phyloP scores from a whole-genome alignment of 2,888 invertebrate genomes.

The Meliscaeva auricollis region DNA sequence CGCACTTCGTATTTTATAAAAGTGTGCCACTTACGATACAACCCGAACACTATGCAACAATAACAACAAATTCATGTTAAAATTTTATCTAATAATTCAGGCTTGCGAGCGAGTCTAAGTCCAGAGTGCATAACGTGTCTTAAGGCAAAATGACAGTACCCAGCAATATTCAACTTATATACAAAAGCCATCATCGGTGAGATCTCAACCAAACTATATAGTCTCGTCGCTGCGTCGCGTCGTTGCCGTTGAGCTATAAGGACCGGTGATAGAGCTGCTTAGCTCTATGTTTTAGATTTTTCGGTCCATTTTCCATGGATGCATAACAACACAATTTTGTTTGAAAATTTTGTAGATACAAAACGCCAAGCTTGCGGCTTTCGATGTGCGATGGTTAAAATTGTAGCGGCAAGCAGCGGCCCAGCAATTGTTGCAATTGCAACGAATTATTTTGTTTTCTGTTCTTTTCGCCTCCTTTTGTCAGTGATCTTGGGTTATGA shows the following conservation, averaged over 20 bases:
- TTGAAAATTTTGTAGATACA: constrained; percentile 45
- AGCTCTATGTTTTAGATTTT: constrained; percentile 7
- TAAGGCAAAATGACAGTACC: constrained; percentile 68
- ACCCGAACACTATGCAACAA: not conserved
- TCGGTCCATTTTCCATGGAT: constrained; percentile 35
- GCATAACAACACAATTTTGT: constrained; percentile 55
- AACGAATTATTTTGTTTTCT: constrained; percentile 56
- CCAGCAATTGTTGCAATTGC: constrained; percentile 66
- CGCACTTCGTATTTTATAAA: constrained; percentile 41
- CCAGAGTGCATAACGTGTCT: constrained; percentile 48
- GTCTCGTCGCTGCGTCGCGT: constrained; percentile 36
- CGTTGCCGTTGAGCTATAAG: not conserved
- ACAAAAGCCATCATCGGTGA: constrained; percentile 58
- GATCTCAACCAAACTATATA: constrained; percentile 54
- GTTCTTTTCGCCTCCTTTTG: constrained; percentile 43
- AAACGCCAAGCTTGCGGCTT: constrained; percentile 41
- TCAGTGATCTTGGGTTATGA: constrained; percentile 74
- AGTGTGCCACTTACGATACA: constrained; percentile 63
- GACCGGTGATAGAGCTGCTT: constrained; percentile 1
- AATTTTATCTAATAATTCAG: constrained; percentile 66
- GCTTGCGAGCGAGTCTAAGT: not conserved
- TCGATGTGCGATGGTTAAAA: constrained; percentile 29
- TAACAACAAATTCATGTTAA: constrained; percentile 54
- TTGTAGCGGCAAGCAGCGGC: constrained; percentile 49
- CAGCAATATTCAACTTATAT: constrained; percentile 12